phyloP scores from a whole-genome alignment of 2,113 vertebrate species.

The Hystrix cristata region DNA sequence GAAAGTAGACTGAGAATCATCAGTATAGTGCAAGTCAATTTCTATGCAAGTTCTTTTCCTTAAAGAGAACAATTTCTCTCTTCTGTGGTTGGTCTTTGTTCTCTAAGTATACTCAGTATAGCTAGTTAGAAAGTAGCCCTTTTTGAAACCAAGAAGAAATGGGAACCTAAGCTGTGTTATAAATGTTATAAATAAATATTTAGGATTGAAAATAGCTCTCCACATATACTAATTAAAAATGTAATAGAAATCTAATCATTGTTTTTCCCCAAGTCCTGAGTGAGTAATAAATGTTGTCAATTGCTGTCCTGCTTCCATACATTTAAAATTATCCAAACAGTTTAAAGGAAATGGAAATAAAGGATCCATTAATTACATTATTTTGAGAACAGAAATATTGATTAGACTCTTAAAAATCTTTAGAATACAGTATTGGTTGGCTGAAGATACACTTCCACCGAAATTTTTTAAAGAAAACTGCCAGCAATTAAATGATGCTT shows the following conservation, averaged over 20 bases:
- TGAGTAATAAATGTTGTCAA: constrained; percentile 9
- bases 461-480: background rate
- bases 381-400: constrained; percentile 1
- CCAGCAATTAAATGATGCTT: constrained; percentile 9
- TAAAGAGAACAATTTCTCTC: background rate
- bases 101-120: background rate
- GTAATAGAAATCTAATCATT: background rate
- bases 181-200: background rate
- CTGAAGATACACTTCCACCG: background rate
- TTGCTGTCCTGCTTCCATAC: background rate
- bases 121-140: background rate
- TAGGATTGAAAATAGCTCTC: background rate
- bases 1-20: background rate
- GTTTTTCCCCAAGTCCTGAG: background rate
- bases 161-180: background rate
- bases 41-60: background rate
- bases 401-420: constrained; percentile 8
- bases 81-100: background rate
- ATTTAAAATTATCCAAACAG: constrained; percentile 40
- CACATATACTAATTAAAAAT: background rate
- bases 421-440: background rate
- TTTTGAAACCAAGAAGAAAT: background rate
- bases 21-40: background rate
- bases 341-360: constrained; percentile 32
- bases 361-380: constrained; percentile 28